Base-by-base conservation (phyloP, 2,797 vertebrate genomes). In the Todus mexicanus region DNA sequence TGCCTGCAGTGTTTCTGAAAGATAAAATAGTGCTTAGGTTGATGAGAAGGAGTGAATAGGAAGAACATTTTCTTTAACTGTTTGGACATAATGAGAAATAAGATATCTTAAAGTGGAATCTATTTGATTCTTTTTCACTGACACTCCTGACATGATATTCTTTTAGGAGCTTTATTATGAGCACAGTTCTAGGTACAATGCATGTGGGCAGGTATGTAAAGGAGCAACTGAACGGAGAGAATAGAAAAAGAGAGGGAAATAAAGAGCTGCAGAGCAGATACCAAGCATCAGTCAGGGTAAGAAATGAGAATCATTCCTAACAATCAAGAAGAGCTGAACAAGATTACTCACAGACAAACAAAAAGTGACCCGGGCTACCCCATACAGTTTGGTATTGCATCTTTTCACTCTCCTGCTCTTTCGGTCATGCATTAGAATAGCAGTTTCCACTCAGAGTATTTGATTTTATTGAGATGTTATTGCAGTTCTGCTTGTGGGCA, bases 1-100 rank as follows among this genome's bases (percentile, higher is more conserved):
- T 93, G 45, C 84, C 92, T 93, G 82, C 23, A 83, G 89, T 27
- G 15, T 80, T 95, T 85, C 60, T 94, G 64, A 89, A 89, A 96
- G 94, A 94, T 92, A 84, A 94, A 96, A 91, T 25, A 90, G 47
- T 65, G 33, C 40, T 76, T 53, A 45, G 63, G 77, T 65, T 92
- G 72, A 82, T 81, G 70, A 83, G 83, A 17, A 79, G 70, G 45
- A 70, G 57, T 18, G 21, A 74, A 65, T 83, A 75, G 65, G 72
- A 88, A 84, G 51, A 90, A 64, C 8, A 0, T 15, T 27, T 69
- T 69, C 70, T 72, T 60, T 21, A 60, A 40, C 38, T 5, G 1
- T 87, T 91, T 79, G 53, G 60, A 53, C 20, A 31, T 91, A 84
- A 92, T 76, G 53, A 84, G 56, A 86, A 91, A 71, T 50, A 90